Conservation (phyloP, 2,113 vertebrate species). For the Misgurnus anguillicaudatus region DNA sequence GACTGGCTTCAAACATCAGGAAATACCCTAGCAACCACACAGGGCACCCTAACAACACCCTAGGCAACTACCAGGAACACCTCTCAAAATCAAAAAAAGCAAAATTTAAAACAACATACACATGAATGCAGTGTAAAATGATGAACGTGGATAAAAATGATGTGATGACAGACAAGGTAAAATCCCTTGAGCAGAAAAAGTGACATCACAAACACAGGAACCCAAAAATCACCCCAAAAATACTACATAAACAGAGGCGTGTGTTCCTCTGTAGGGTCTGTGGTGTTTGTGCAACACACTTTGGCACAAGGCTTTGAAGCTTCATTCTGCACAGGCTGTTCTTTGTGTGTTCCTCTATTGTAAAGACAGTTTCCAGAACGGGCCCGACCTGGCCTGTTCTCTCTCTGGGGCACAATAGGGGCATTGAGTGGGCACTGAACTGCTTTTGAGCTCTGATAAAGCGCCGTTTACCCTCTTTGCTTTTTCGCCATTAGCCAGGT, state of each 20-base stretch:
- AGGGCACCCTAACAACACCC: not conserved
- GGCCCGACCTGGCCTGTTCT: constrained; percentile 34
- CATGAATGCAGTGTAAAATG: no score
- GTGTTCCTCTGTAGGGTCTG: not conserved
- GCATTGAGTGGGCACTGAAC: constrained; percentile 47
- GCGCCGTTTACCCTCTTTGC: constrained; percentile 28
- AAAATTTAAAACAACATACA: not conserved
- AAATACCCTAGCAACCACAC: not conserved
- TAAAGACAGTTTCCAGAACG: constrained; percentile 49
- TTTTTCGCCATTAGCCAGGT: constrained; percentile 20
- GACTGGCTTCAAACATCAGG: no score
- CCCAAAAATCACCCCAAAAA: constrained; percentile 5
- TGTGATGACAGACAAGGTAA: no score
- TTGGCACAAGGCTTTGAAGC: constrained; percentile 13
- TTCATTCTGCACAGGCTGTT: constrained; percentile 45
- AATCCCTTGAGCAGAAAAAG: not conserved
- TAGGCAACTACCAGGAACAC: not conserved
- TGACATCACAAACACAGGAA: not conserved
- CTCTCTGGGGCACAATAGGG: constrained; percentile 51
- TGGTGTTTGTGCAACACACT: not conserved
- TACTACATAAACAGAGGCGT: not conserved
- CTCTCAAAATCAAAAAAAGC: constrained; percentile 1
- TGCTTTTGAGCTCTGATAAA: constrained; percentile 36
- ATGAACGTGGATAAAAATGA: not conserved
- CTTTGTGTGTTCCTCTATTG: constrained; percentile 43